Evolutionary conservation across 2,797 vertebrate genomes (phyloP), one percentile per base, ranked within the genome.

Genomic region (Melanitta fusca): DNA sequence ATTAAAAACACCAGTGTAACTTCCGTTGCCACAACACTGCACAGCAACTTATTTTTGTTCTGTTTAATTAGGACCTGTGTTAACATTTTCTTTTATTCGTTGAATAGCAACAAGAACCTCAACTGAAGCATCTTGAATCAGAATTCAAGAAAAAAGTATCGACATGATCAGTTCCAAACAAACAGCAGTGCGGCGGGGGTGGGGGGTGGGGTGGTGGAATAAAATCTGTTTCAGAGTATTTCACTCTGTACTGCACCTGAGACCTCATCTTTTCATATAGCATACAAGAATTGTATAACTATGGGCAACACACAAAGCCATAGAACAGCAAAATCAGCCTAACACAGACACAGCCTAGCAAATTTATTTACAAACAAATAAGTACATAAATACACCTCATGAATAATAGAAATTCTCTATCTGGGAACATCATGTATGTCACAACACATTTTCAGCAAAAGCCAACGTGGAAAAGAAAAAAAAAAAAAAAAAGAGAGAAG

Each of bases 1-100:
- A 17, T 22, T 88, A 60, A 93, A 95, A 97, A 43, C 5, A 86
- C 12, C 39, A 89, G 21, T 54, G 15, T 51, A 43, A 16, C n/a
- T 95, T 92, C 39, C 22, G 64, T 47, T 86, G 49, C 62, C 38
- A 72, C 51, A 78, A 54, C 38, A 61, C 10, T 88, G 32, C 80
- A 64, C 30, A 92, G 38, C 6, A 82, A 77, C 86, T 95, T 87
- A 58, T 18, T 80, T 96, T 75, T 74, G 32, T 83, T 92, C 27
- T 82, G 28, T 58, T 88, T 86, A 81, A 89, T 70, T 70, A 47
- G 93, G 51, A 74, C 9, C 13, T 65, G 62, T 8, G 36, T 89
- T 83, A 95, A 86, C 28, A 47, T 45, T 64, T 53, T 72, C n/a
- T 34, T 87, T 86, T 94, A 84, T 24, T 65, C 12, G 32, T 32